phyloP scores from a whole-genome alignment of 2,113 vertebrate species.

The Nothobranchius furzeri region DNA sequence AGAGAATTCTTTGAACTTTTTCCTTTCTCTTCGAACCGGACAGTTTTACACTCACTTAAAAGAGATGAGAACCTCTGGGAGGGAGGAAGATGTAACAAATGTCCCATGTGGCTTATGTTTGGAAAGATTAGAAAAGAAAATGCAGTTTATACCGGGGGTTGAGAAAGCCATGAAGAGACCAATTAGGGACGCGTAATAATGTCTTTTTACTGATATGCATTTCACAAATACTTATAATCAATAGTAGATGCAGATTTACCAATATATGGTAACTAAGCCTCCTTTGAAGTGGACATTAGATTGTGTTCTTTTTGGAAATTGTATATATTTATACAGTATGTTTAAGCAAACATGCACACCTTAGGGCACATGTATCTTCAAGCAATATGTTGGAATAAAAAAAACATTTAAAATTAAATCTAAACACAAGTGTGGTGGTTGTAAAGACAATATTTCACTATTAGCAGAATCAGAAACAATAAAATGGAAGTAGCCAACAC shows the following conservation, averaged over 20 bases:
- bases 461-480: no score
- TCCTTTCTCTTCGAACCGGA: neutral
- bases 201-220: neutral
- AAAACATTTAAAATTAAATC: no score
- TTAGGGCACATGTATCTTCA: no score
- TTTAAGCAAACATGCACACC: no score
- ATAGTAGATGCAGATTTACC: neutral
- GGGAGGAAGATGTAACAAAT: slow-evolving; percentile 9
- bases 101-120: neutral
- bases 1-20: slow-evolving; percentile 20
- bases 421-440: no score
- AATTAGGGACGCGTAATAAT: neutral
- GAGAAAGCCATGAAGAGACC: neutral
- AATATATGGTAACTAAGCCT: no score
- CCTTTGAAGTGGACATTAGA: no score
- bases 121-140: slow-evolving; percentile 6
- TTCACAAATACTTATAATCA: neutral
- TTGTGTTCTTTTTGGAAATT: no score
- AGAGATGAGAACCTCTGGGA: neutral
- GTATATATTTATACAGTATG: no score
- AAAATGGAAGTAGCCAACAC: no score
- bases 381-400: no score
- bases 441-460: no score
- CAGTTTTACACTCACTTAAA: slow-evolving; percentile 16
- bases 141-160: neutral